Evolutionary conservation across 2,113 vertebrate species (phyloP).

Genomic region (Pholis gunnellus): DNA sequence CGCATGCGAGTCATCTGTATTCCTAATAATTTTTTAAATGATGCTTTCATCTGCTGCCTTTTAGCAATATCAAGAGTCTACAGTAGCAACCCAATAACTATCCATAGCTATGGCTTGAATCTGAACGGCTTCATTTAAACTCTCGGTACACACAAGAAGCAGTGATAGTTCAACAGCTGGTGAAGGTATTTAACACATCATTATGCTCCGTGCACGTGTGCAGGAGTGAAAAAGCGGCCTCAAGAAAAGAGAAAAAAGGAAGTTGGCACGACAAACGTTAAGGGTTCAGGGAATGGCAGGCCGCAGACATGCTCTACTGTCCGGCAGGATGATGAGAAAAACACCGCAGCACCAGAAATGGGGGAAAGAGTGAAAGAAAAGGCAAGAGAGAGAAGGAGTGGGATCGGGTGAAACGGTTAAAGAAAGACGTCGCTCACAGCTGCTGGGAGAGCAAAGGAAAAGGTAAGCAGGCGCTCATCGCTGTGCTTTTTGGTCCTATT

Average conservation of each 20-base stretch:
- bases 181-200: constrained; percentile 73
- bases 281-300: constrained; percentile 33
- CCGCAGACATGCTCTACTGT: constrained; percentile 43
- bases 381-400: neutral
- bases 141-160: constrained; percentile 28
- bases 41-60: constrained; percentile 33
- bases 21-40: constrained; percentile 27
- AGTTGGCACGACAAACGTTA: constrained; percentile 14
- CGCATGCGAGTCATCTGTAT: constrained; percentile 12
- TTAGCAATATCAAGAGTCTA: constrained; percentile 7
- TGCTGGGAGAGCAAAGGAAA: neutral
- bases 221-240: neutral
- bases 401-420: neutral
- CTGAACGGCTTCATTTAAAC: constrained; percentile 25
- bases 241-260: constrained; percentile 1
- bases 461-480: neutral
- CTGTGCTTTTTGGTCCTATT: neutral
- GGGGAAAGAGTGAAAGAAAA: neutral
- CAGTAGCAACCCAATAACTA: constrained; percentile 34
- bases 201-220: constrained; percentile 41
- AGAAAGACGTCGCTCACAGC: neutral
- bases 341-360: constrained; percentile 13
- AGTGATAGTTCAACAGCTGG: constrained; percentile 59
- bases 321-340: constrained; percentile 51
- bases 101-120: constrained; percentile 3